Percentiles rank a stretch among this genome's conserved stretches.
Evolutionary conservation across 2,113 vertebrate species (phyloP).

Genomic region (Aspidoscelis tigris): DNA sequence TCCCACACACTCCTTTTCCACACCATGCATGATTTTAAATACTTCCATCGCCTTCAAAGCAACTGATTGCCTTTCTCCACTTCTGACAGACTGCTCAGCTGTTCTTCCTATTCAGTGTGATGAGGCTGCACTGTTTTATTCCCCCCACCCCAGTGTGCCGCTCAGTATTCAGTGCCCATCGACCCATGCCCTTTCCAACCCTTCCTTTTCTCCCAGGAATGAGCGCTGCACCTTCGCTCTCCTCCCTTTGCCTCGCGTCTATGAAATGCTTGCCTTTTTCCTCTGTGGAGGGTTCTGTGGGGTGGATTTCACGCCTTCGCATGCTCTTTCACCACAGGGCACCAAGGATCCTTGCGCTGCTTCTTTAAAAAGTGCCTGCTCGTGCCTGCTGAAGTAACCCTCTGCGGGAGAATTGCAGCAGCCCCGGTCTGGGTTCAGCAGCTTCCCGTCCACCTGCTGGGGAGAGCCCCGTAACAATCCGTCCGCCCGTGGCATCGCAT

Average conservation of each 20-base stretch:
- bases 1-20: too few relatives aligned
- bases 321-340: slow-evolving; percentile 85
- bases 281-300: slow-evolving; percentile 94
- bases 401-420: slow-evolving; percentile 89
- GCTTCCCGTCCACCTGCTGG: slow-evolving; percentile 81
- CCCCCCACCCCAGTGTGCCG: too few relatives aligned
- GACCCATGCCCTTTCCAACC: too few relatives aligned
- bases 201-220: too few relatives aligned
- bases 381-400: slow-evolving; percentile 85
- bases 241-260: neutral
- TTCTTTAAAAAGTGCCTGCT: slow-evolving; percentile 87
- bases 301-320: slow-evolving; percentile 85
- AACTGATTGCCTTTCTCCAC: neutral
- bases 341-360: slow-evolving; percentile 83
- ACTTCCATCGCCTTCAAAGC: too few relatives aligned
- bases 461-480: slow-evolving; percentile 78
- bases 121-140: neutral
- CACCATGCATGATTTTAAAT: too few relatives aligned
- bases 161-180: too few relatives aligned
- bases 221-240: neutral
- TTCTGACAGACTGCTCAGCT: neutral
- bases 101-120: too few relatives aligned
- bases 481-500: slow-evolving; percentile 88
- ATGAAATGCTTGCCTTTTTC: slow-evolving; percentile 89
- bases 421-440: slow-evolving; percentile 85